Base-by-base conservation (phyloP, 2,113 vertebrate genomes). In the Tretioscincus oriximinensis region DNA sequence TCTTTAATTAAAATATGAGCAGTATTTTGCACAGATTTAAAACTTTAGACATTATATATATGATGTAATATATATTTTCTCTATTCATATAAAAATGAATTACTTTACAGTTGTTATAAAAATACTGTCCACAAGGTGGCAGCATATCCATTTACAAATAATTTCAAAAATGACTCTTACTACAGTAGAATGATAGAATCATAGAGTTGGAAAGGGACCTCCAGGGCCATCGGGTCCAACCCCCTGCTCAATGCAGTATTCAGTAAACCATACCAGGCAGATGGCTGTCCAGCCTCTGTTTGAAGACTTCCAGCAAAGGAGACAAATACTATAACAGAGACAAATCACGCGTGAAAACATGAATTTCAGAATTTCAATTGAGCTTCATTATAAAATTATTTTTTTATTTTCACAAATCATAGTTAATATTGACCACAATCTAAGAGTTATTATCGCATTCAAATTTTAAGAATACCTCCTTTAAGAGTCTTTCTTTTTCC, bases 121-220 rank as follows among this genome's bases (percentile, higher is more conserved):
- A 4, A 65, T 61, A 86, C 24, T 54, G 75, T 58, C 92, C 92
- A 86, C 85, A 29, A 18, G 90, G 84, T 86, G 92, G 88, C 89
- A 90, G 79, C 87, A 92, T 79, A 84, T 31, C 35, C 54, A 85
- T 91, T 90, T 74, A 76, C 83, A 54, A 22, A 70, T 76, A 69
- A 4, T 77, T 68, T 28, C 22, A 0, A 7, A 28, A 35, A 6
- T 69, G 9, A 31, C 31, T 64, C 41, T 76, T 64, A 60, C 64
- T 76, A n/a, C n/a, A n/a, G n/a, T n/a, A 18, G 35, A 76, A n/a
- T 64, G 2, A 64, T 20, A 64, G 35, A 31, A 20, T 31, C n/a
- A 29, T 3, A 41, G 35, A 41, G 35, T 41, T 41, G 35, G 35
- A 5, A n/a, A 41, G 35, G 35, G 35, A 41, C 35, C 35, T 41